These are phyloP conservation scores for Archilochus colubris DNA, from an alignment of 2,113 vertebrate species.

Conservation along the genomic window DNA sequence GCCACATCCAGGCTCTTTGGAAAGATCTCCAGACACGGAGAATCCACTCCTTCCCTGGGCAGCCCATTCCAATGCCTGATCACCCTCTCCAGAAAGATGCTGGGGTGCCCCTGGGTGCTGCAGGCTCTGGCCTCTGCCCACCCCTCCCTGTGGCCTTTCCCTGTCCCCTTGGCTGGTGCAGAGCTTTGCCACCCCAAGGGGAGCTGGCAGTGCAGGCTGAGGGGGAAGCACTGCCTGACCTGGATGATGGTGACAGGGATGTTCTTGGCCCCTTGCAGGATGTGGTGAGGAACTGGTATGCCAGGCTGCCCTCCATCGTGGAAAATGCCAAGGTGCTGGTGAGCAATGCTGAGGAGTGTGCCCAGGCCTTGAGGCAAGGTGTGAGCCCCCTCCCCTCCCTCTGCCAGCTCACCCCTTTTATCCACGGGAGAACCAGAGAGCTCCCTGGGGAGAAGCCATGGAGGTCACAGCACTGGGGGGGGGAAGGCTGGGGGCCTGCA, in stretches of 20 bases:
- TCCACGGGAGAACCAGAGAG: not conserved
- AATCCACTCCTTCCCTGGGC: too few species aligned
- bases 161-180: not conserved
- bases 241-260: not conserved
- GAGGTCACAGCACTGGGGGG: too few species aligned
- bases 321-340: slow-evolving; percentile 82
- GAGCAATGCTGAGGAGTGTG: slow-evolving; percentile 84
- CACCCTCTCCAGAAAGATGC: too few species aligned
- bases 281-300: slow-evolving; percentile 93
- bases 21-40: too few species aligned
- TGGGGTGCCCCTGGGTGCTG: not conserved
- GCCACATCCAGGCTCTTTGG: too few species aligned
- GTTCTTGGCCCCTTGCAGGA: slow-evolving; percentile 76
- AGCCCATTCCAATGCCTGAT: too few species aligned
- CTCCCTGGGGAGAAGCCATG: not conserved
- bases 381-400: not conserved
- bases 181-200: not conserved
- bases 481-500: accelerated
- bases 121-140: not conserved
- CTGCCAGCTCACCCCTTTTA: not conserved
- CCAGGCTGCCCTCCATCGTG: slow-evolving; percentile 83
- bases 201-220: not conserved
- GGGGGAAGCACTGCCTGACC: accelerated
- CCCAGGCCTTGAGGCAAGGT: slow-evolving; percentile 78
- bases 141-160: not conserved